Percentiles rank a stretch among this genome's conserved stretches.
phyloP scores from a whole-genome alignment of 2,797 vertebrate genomes.

The Lepus oiostolus region DNA sequence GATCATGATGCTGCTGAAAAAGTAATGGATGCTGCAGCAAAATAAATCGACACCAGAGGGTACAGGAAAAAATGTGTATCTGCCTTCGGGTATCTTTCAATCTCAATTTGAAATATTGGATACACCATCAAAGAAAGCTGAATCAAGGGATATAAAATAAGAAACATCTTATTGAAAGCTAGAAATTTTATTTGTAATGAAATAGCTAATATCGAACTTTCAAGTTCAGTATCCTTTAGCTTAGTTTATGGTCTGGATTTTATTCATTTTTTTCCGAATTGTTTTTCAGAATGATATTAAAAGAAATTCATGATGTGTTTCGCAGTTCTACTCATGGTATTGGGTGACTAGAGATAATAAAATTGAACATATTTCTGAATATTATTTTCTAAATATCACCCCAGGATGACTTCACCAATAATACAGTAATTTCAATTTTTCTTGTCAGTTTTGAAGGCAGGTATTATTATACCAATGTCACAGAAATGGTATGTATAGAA shows the following conservation, averaged over 20 bases:
- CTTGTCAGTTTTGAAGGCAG: not conserved
- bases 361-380: conserved; percentile 51
- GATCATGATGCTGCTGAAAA: conserved; percentile 29
- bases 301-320: conserved; percentile 63
- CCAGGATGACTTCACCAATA: conserved; percentile 24
- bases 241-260: conserved; percentile 67
- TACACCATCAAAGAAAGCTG: not conserved
- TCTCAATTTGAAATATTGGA: conserved; percentile 66
- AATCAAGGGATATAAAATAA: not conserved
- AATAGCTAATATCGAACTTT: conserved; percentile 50
- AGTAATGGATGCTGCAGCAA: conserved; percentile 9
- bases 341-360: conserved; percentile 47
- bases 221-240: conserved; percentile 23
- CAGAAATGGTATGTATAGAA: not conserved
- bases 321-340: conserved; percentile 10
- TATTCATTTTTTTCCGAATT: conserved; percentile 73
- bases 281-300: conserved; percentile 73
- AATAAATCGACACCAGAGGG: not conserved
- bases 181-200: conserved; percentile 59
- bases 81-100: not conserved
- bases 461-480: not conserved
- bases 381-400: conserved; percentile 35
- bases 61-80: not conserved
- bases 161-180: conserved; percentile 9
- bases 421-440: conserved; percentile 28